These are phyloP conservation scores for Agapornis canus DNA, from an alignment of 2,797 vertebrate genomes.

Conservation along the genomic window DNA sequence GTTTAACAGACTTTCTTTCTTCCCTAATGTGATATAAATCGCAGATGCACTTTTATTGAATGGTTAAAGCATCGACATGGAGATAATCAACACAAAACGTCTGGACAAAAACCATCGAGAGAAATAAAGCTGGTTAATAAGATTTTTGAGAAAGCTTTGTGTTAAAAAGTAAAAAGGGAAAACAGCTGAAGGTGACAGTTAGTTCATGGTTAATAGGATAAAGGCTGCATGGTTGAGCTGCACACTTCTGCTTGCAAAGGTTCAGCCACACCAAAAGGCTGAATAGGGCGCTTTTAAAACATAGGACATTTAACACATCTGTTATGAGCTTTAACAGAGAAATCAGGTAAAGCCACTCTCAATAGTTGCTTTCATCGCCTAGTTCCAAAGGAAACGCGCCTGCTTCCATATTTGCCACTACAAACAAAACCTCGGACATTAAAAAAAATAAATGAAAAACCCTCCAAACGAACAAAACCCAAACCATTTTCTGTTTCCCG, in stretches of 20 bases:
- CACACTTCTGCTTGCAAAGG: constrained; percentile 88
- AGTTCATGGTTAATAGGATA: constrained; percentile 99
- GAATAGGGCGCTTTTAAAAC: constrained; percentile 83
- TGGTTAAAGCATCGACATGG: constrained; percentile 92
- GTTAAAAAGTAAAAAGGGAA: constrained; percentile 83
- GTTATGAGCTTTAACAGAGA: constrained; percentile 76
- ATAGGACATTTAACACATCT: constrained; percentile 95
- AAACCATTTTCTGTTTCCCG: accelerated
- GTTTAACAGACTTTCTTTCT: constrained; percentile 83
- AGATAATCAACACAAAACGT: constrained; percentile 79
- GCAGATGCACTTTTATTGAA: constrained; percentile 93
- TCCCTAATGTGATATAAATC: constrained; percentile 95
- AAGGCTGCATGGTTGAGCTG: constrained; percentile 81
- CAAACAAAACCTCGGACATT: not conserved
- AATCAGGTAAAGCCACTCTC: constrained; percentile 44
- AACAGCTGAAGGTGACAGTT: constrained; percentile 99
- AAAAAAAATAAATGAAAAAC: not conserved
- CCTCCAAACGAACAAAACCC: not conserved
- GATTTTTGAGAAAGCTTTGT: constrained; percentile 87
- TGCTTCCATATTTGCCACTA: not conserved
- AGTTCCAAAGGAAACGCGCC: not conserved
- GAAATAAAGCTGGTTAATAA: constrained; percentile 92
- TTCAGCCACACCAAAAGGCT: constrained; percentile 79
- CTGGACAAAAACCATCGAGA: constrained; percentile 88
- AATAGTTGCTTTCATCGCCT: not conserved